These are phyloP conservation scores for Novumbra hubbsi DNA, from an alignment of 2,797 vertebrate genomes.

Conservation along the genomic window DNA sequence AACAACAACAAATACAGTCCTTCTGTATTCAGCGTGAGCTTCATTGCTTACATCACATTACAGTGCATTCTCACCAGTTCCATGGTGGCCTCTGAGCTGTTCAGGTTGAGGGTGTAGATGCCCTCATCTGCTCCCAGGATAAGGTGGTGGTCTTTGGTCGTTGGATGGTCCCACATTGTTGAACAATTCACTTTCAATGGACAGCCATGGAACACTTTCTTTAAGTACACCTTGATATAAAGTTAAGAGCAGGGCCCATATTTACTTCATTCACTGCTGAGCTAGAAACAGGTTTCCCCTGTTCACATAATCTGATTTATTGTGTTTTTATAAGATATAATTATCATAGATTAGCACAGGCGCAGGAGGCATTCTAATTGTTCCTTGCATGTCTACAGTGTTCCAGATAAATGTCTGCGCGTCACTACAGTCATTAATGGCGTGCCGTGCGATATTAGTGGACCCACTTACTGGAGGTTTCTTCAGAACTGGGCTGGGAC, in stretches of 20 bases:
- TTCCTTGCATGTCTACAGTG: background rate
- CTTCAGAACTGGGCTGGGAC: slow-evolving; percentile 58
- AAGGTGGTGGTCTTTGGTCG: slow-evolving; percentile 82
- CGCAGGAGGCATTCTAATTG: background rate
- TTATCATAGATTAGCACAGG: background rate
- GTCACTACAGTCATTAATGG: background rate
- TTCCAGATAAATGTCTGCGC: background rate
- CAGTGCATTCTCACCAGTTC: slow-evolving; percentile 79
- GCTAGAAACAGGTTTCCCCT: background rate
- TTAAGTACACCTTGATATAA: slow-evolving; percentile 74
- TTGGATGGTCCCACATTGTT: slow-evolving; percentile 79
- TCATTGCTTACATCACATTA: background rate
- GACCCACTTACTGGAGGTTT: slow-evolving; percentile 65
- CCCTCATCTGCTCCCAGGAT: slow-evolving; percentile 88
- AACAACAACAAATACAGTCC: no score
- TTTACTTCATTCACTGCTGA: background rate
- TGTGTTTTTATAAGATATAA: background rate
- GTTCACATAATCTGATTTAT: background rate
- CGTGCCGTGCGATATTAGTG: background rate
- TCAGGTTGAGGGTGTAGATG: slow-evolving; percentile 86
- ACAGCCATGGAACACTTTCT: slow-evolving; percentile 87
- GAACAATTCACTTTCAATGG: slow-evolving; percentile 83
- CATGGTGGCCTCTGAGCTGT: slow-evolving; percentile 79
- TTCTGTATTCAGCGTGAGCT: background rate
- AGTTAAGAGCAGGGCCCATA: no score